Base-by-base conservation (phyloP, 2,113 vertebrate species). In the Podarcis raffonei region DNA sequence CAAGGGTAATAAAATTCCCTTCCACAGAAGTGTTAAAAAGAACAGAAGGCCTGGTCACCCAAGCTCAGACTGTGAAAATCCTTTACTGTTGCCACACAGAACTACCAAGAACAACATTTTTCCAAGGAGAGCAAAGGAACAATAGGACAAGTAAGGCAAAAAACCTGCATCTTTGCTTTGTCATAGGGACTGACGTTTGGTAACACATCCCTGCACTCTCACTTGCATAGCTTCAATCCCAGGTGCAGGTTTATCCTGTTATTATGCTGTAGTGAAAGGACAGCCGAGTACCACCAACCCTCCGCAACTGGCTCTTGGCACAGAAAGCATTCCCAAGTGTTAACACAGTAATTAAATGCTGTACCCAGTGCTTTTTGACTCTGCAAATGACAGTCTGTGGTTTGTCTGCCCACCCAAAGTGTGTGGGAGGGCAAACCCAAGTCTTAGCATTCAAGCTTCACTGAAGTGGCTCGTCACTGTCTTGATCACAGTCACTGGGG, bases 401-500 rank as follows among this genome's bases (percentile, higher is more conserved):
- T 90, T 92, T 85, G 81, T 82, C 91, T 94, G 91, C 93, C 93
- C 84, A 84, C 90, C 76, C 84, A 86, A 94, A 90, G 90, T 3
- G 90, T 1, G 86, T 96, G 90, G 96, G 94, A 92, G 93, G 94
- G 85, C 79, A 84, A 95, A 92, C 93, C 94, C 92, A 91, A 89
- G 82, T 87, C 92, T 93, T 86, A 82, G 91, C 90, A 90, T 87
- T 91, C 86, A 86, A 75, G 91, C 93, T 94, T 87, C 3, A 4
- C 59, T 25, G 62, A 83, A 87, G 90, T 87, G 92, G 91, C 89
- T 95, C 85, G 86, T 90, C 85, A 62, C 93, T 94, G 91, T 94
- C 91, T 92, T 96, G 96, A 96, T 93, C 94, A 85, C 82, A 83
- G 94, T 92, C 91, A 90, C 30, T 92, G 82, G 90, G 93, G 35